phyloP scores from a whole-genome alignment of 2,113 vertebrate species.

The Odocoileus virginianus region DNA sequence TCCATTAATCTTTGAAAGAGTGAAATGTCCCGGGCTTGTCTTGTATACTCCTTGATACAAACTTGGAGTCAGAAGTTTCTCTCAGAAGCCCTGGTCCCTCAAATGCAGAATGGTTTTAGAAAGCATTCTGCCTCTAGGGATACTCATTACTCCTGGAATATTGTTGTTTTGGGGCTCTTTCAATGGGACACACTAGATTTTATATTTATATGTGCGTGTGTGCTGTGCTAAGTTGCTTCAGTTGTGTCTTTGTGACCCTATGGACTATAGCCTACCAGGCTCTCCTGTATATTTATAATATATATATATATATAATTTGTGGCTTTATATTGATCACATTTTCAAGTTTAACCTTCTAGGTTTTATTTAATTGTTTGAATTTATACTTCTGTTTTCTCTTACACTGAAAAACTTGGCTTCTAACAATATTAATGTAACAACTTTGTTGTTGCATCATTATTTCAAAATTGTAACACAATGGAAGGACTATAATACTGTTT shows the following conservation, averaged over 20 bases:
- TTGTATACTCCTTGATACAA: neutral
- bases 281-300: neutral
- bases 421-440: neutral
- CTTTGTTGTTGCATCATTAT: neutral
- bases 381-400: neutral
- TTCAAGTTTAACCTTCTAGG: neutral
- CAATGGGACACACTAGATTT: neutral
- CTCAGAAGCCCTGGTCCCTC: neutral
- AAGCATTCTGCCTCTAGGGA: neutral
- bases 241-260: neutral
- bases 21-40: neutral
- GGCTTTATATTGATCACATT: neutral
- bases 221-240: neutral
- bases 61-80: neutral
- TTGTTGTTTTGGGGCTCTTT: neutral
- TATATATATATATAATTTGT: neutral
- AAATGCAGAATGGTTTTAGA: neutral
- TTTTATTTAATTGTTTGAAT: constrained; percentile 16
- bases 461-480: neutral
- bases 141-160: neutral
- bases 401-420: neutral
- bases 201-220: neutral
- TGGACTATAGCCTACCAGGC: neutral
- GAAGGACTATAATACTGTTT: neutral
- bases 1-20: neutral